phyloP scores from a whole-genome alignment of 1,140 invertebrate species.

The Pinna nobilis region DNA sequence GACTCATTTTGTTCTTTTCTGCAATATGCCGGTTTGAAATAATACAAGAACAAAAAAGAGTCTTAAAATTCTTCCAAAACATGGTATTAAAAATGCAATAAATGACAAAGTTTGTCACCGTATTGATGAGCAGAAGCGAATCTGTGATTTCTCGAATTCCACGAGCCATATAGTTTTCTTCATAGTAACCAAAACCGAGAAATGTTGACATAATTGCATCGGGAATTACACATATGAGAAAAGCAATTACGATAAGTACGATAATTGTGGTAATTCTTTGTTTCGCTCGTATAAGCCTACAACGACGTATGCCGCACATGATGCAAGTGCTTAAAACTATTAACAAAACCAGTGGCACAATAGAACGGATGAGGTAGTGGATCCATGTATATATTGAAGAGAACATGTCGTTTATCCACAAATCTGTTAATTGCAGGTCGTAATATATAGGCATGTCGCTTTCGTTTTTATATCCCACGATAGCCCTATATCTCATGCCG shows the following conservation, averaged over 20 bases:
- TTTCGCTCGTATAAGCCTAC: slow-evolving; percentile 50
- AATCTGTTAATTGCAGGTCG: slow-evolving; percentile 56
- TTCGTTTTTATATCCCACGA: slow-evolving; percentile 48
- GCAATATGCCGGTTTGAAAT: slow-evolving; percentile 13
- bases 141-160: slow-evolving; percentile 85
- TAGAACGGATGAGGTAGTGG: slow-evolving; percentile 80
- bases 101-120: slow-evolving; percentile 84
- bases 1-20: no score
- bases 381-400: slow-evolving; percentile 80
- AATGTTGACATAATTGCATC: slow-evolving; percentile 79
- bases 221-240: slow-evolving; percentile 84
- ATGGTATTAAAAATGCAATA: slow-evolving; percentile 78
- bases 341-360: slow-evolving; percentile 76
- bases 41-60: slow-evolving; percentile 9
- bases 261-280: slow-evolving; percentile 83
- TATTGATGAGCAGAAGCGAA: slow-evolving; percentile 83
- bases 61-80: slow-evolving; percentile 14
- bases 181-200: slow-evolving; percentile 69
- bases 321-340: slow-evolving; percentile 81
- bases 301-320: slow-evolving; percentile 79
- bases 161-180: slow-evolving; percentile 70
- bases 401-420: slow-evolving; percentile 78
- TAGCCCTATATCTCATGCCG: slow-evolving; percentile 65
- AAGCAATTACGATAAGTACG: slow-evolving; percentile 84
- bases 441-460: slow-evolving; percentile 35